These are phyloP conservation scores for Philotrypesis tridentata DNA, from an alignment of 1,140 invertebrate genomes.

Conservation along the genomic window DNA sequence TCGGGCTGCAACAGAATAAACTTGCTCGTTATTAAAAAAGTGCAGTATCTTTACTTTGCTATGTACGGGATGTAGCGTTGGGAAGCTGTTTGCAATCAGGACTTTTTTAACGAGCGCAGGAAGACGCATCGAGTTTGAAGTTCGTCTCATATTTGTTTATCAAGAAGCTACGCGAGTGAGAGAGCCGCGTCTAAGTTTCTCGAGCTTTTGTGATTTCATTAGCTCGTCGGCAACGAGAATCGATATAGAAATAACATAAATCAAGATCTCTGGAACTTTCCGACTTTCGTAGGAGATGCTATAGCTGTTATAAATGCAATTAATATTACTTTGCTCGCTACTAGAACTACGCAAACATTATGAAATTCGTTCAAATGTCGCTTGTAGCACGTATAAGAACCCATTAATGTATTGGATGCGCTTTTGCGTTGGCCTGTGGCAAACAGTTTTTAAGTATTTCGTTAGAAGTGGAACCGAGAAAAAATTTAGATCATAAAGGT, in stretches of 20 bases:
- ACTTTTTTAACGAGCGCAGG: not conserved
- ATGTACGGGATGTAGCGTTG: not conserved
- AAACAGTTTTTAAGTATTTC: no score
- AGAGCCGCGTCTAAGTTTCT: not conserved
- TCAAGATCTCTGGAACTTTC: not conserved
- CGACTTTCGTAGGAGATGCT: not conserved
- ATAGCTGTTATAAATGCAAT: not conserved
- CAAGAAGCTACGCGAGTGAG: constrained; percentile 1
- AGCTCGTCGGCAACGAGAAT: not conserved
- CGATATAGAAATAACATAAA: not conserved
- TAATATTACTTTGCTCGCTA: not conserved
- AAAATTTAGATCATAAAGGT: no score
- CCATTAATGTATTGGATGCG: no score
- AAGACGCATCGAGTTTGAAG: not conserved
- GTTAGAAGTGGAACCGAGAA: no score
- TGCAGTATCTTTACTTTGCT: no score
- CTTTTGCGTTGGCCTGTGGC: no score
- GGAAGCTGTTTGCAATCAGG: not conserved
- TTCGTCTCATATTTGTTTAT: not conserved
- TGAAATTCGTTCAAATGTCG: no score
- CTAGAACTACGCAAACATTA: no score
- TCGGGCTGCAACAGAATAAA: no score
- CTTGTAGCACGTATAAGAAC: no score
- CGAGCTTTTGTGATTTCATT: not conserved
- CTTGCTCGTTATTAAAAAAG: no score